Evolutionary conservation across 2,113 vertebrate species (phyloP), one percentile per base, ranked within the genome.

Genomic region (Anoplopoma fimbria): DNA sequence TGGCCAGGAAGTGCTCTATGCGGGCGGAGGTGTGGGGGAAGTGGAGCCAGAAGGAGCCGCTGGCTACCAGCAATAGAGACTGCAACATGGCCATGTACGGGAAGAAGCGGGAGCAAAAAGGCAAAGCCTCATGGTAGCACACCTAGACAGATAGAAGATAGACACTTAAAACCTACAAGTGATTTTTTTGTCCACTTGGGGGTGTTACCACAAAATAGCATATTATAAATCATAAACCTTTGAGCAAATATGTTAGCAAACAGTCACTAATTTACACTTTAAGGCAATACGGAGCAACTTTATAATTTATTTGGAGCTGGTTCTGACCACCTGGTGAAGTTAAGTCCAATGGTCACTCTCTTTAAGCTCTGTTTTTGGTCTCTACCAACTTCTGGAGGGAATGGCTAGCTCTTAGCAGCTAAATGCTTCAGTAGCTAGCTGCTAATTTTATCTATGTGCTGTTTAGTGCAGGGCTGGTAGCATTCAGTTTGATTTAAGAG

Each of bases 31-130:
- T 96, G 85, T 94, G 95, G 0, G 96, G 96, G 74, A 96, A 96
- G 79, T 95, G 95, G 79, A 96, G 95, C 96, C 96, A 97, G 92
- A 96, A 96, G 83, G 95, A 96, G 62, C 95, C 95, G 17, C 95
- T 94, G 82, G 95, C 95, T 9, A 96, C 87, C 74, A 96, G 89
- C 8, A 96, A 33, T 6, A 97, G 87, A 1, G 95, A 93, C 64
- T 95, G 95, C 51, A 96, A 87, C 72, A 97, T 82, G 27, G 95
- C 93, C 69, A 96, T 78, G 72, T 96, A 96, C 55, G 96, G 96
- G 78, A 95, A 94, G 89, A 96, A 95, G 29, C 96, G 96, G 6
- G 95, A 96, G 78, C 93, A 93, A 93, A 94, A 91, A 15, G 96
- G 96, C 81, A 96, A 81, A 2, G 94, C 95, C 67, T 95, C 88